phyloP scores from a whole-genome alignment of 1,140 invertebrate species.

The Drosophila setifemur region DNA sequence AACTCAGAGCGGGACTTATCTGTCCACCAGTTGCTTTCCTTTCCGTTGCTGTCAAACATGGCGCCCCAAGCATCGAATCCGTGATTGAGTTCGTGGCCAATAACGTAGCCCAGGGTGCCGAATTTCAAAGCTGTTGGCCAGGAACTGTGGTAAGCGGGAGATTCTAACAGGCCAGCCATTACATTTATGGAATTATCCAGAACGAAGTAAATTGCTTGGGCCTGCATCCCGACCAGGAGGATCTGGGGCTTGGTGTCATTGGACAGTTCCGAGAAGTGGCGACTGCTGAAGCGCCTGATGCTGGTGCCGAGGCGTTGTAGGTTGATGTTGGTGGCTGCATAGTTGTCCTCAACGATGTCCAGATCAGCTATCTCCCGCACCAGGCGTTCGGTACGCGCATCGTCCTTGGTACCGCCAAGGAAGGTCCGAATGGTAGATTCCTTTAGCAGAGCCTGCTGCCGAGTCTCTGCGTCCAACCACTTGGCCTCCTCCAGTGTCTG shows the following conservation, averaged over 20 bases:
- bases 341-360: slow-evolving; percentile 23
- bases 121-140: slow-evolving; percentile 70
- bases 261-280: slow-evolving; percentile 32
- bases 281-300: slow-evolving; percentile 48
- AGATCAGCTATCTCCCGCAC: slow-evolving; percentile 49
- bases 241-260: slow-evolving; percentile 52
- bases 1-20: slow-evolving; percentile 38
- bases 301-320: slow-evolving; percentile 23
- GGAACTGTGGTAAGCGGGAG: slow-evolving; percentile 92
- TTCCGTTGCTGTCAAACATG: slow-evolving; percentile 38
- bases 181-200: slow-evolving; percentile 71
- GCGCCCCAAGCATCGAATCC: slow-evolving; percentile 60
- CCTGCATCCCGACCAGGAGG: slow-evolving; percentile 52
- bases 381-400: slow-evolving; percentile 23
- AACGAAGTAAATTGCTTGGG: slow-evolving; percentile 58
- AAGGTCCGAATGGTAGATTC: slow-evolving; percentile 84
- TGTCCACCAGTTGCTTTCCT: slow-evolving; percentile 69
- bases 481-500: slow-evolving; percentile 85
- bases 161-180: slow-evolving; percentile 94
- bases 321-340: slow-evolving; percentile 50
- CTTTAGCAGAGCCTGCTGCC: slow-evolving; percentile 84
- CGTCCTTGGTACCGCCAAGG: slow-evolving; percentile 85
- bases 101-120: slow-evolving; percentile 63
- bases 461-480: slow-evolving; percentile 89
- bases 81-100: slow-evolving; percentile 71